Base-by-base conservation (phyloP, 2,888 invertebrate species). In the Elgonia sp. region DNA sequence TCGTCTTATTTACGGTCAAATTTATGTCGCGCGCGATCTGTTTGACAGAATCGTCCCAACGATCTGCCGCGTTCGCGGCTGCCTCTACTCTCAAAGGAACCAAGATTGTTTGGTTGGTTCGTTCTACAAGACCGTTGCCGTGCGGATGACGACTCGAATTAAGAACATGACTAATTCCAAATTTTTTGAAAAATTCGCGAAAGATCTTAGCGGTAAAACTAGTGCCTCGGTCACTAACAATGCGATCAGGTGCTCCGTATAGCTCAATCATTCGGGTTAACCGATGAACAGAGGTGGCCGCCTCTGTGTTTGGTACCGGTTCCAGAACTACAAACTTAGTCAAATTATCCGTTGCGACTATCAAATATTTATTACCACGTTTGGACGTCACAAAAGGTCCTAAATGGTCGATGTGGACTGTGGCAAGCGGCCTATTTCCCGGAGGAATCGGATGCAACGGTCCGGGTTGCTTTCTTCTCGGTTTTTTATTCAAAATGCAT, bases 151-250 rank as follows among this genome's bases (percentile, higher is more conserved):
- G 14, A 62, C 62, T 62, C 14, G 62, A 62, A 14, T 62, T 62
- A 10, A 62, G 8, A 8, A 62, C 16, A 37, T 62, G 62, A 10
- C 14, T 62, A n/a, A 62, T 62, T 37, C 14, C 18, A 37, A 14
- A 62, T 14, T 37, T 62, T 29, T 62, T 14, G 37, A 0, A 62
- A 62, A 62, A 29, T 62, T 62, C 29, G 16, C 69, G 69, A 14
- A 69, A 69, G 42, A 20, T 21, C 10, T 21, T 50, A 20, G 88
- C 83, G 2, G 89, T 89, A 50, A 88, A 90, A 50, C 75, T 69
- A 0, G 90, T 88, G 0, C 90, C 89, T 39, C 88, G 82, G 37
- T 89, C 89, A 14, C 84, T 79, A 9, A 89, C 73, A 0, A 90
- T 42, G 53, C 84, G 73, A 37, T 62, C 21, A 0, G 90, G 90